Percentiles rank a stretch among this genome's conserved stretches.
phyloP scores from a whole-genome alignment of 2,888 invertebrate species.

The Sinopyrophorus schimmeli region DNA sequence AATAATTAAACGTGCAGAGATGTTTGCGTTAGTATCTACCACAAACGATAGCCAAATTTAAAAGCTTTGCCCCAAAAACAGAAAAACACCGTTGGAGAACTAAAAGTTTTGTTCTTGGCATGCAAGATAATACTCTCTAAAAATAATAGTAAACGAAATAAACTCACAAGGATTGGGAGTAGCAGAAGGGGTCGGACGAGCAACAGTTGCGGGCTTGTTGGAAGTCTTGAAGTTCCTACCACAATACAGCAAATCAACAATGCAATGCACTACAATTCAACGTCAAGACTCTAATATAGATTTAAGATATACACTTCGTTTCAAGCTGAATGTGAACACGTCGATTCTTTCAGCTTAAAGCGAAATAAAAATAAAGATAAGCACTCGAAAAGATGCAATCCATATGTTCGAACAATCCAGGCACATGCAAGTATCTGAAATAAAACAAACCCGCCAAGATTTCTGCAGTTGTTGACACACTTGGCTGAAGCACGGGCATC shows the following conservation, averaged over 20 bases:
- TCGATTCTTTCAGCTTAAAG: background rate
- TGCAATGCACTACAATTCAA: slow-evolving; percentile 40
- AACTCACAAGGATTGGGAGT: slow-evolving; percentile 56
- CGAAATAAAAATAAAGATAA: background rate
- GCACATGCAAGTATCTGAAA: slow-evolving; percentile 38
- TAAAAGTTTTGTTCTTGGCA: no score
- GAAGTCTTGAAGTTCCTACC: slow-evolving; percentile 68
- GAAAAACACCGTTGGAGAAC: background rate
- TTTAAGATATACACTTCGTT: no score
- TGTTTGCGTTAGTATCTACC: no score
- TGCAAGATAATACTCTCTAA: no score
- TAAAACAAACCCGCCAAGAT: slow-evolving; percentile 51
- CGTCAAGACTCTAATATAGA: no score
- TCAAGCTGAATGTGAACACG: background rate
- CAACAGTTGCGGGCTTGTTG: slow-evolving; percentile 54
- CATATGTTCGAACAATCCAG: no score
- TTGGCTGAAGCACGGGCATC: slow-evolving; percentile 54
- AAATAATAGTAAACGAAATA: slow-evolving; percentile 31
- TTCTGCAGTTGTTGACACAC: slow-evolving; percentile 49
- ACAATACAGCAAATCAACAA: slow-evolving; percentile 46
- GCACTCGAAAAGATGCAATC: slow-evolving; percentile 13
- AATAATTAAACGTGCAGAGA: no score
- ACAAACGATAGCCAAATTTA: no score
- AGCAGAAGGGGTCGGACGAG: slow-evolving; percentile 55
- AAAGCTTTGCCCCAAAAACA: no score